Base-by-base conservation (phyloP, 2,113 vertebrate genomes). In the Lontra canadensis region DNA sequence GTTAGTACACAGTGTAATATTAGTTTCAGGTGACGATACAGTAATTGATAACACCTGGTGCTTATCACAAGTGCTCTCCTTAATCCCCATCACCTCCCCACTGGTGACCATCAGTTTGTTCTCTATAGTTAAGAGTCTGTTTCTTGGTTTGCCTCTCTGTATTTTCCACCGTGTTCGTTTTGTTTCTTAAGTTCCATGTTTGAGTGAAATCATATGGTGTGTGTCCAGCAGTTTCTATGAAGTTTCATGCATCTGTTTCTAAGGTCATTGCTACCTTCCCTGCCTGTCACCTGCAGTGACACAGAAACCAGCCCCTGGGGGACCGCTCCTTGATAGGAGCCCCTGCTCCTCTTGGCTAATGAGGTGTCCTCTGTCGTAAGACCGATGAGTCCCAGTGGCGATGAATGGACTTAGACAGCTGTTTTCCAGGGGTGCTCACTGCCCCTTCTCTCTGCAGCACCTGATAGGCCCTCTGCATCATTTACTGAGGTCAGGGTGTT, bases 381-480 rank as follows among this genome's bases (percentile, higher is more conserved):
- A 29, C 49, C 31, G 2, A 3, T 8, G 21, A 47, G 31, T 52
- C 63, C 36, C 4, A 0, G 9, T 26, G 13, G 57, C 47, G 57
- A n/a, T 34, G 71, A 59, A 23, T 21, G 55, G 67, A 42, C 23
- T 10, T 25, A 11, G 59, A 71, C 25, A 73, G 78, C 86, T 78
- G 81, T 87, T 78, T 78, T 87, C 36, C 88, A 82, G 57, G 26
- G 79, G 71, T 34, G 82, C 57, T 15, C 34, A 4, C 17, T 21
- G 20, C 71, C 20, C 20, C 29, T 76, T 25, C 15, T 6, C 0
- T 11, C 82, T 52, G 49, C 44, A 83, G 15, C 21, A 88, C 52
- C 52, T 34, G 34, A 12, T 1, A 13, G 21, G 11, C 42, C 39
- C 15, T 23, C 49, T 10, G 0, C 1, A 5, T 73, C 20, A 2